Evolutionary conservation across 1,140 invertebrate genomes (phyloP).

Genomic region (Camponotus pennsylvanicus): DNA sequence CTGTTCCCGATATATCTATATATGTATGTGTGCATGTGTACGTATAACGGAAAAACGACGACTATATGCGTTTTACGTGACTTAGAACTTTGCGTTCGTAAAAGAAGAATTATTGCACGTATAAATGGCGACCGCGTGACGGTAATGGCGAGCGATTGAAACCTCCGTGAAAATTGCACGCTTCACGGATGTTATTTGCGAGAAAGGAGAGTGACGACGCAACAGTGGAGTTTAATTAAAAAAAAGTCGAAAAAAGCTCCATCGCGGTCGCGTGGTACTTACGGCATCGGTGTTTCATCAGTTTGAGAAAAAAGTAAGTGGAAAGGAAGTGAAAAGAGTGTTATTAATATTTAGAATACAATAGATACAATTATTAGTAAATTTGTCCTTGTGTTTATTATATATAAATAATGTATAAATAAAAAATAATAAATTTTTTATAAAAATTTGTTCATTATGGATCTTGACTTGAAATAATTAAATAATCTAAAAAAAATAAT

Average conservation of each 20-base stretch:
- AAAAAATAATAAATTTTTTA: neutral
- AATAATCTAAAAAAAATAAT: neutral
- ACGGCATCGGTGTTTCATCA: neutral
- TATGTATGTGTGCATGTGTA: too few species aligned
- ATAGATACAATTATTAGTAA: neutral
- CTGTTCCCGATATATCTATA: too few species aligned
- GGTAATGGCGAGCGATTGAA: constrained; percentile 41
- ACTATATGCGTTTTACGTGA: neutral
- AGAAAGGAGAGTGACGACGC: constrained; percentile 5
- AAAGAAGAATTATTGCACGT: neutral
- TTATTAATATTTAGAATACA: neutral
- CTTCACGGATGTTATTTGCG: neutral
- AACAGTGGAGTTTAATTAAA: constrained; percentile 26
- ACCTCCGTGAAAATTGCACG: constrained; percentile 30
- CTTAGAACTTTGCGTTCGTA: neutral
- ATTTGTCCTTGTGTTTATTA: neutral
- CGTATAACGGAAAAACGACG: neutral
- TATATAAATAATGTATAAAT: neutral
- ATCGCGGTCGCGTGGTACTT: neutral
- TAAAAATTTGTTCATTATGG: neutral
- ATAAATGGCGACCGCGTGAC: neutral
- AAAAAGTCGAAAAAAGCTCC: neutral
- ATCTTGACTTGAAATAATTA: neutral
- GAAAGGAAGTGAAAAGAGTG: neutral
- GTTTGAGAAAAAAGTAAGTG: neutral